phyloP scores from a whole-genome alignment of 1,140 invertebrate genomes.

The Atta colombica region DNA sequence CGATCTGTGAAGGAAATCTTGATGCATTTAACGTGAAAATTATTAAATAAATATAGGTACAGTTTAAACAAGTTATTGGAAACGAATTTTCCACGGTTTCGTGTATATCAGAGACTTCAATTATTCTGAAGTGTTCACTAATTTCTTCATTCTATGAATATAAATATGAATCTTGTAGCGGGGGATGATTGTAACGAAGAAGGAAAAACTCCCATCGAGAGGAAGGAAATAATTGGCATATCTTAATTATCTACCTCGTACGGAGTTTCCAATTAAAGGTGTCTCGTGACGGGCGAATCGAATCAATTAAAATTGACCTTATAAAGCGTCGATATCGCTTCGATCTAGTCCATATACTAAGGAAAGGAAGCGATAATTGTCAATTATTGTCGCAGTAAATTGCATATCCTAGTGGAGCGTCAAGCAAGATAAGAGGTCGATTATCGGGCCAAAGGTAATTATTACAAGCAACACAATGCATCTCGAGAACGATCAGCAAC shows the following conservation, averaged over 20 bases:
- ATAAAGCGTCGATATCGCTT: slow-evolving; percentile 24
- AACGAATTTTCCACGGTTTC: neutral
- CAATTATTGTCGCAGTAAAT: slow-evolving; percentile 74
- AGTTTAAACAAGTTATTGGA: neutral
- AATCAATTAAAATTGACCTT: slow-evolving; percentile 75
- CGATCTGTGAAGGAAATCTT: neutral
- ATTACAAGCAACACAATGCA: slow-evolving; percentile 26
- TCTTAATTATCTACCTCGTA: slow-evolving; percentile 66
- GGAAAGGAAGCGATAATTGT: slow-evolving; percentile 74
- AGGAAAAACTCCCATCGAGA: neutral
- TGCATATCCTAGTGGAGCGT: slow-evolving; percentile 49
- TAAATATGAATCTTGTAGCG: slow-evolving; percentile 22
- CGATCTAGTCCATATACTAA: slow-evolving; percentile 17
- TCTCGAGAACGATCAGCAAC: slow-evolving; percentile 14
- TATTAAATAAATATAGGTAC: slow-evolving; percentile 5
- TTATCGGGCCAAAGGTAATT: slow-evolving; percentile 63
- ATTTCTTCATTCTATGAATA: slow-evolving; percentile 50
- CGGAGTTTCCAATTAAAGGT: slow-evolving; percentile 73
- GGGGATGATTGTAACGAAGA: neutral
- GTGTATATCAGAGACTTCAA: slow-evolving; percentile 3
- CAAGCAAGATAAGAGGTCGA: slow-evolving; percentile 59
- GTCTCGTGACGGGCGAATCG: slow-evolving; percentile 63
- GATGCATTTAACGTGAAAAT: neutral
- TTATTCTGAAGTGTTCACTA: slow-evolving; percentile 44
- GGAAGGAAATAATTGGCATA: slow-evolving; percentile 69